phyloP scores from a whole-genome alignment of 2,888 invertebrate genomes.

The Tenthredo scrophulariae region DNA sequence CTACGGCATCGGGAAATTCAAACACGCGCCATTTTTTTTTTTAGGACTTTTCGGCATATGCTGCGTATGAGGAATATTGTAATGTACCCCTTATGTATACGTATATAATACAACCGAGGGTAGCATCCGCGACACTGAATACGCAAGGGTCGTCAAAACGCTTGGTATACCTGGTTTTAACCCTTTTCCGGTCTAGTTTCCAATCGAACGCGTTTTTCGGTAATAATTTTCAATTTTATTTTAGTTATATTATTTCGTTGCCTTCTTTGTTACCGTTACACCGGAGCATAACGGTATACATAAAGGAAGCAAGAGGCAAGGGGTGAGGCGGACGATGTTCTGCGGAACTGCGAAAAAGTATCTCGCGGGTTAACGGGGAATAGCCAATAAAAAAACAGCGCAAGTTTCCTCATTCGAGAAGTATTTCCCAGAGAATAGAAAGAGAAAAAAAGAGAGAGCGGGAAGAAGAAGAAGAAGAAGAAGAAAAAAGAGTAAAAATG shows the following conservation, averaged over 20 bases:
- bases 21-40: constrained; percentile 32
- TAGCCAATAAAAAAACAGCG: constrained; percentile 40
- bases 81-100: constrained; percentile 18
- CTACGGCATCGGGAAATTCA: not conserved
- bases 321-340: constrained; percentile 16
- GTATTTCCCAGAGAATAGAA: constrained; percentile 30
- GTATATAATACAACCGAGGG: constrained; percentile 20
- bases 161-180: constrained; percentile 61
- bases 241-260: constrained; percentile 42
- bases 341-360: constrained; percentile 45
- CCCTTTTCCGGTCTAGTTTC: constrained; percentile 63
- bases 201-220: constrained; percentile 63
- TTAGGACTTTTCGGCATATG: constrained; percentile 19
- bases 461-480: not conserved
- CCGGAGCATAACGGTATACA: constrained; percentile 32
- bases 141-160: constrained; percentile 24
- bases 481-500: not conserved
- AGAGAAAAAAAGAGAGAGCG: not conserved
- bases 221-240: constrained; percentile 61
- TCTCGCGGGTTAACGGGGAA: constrained; percentile 45
- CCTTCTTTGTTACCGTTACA: constrained; percentile 34
- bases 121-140: constrained; percentile 43
- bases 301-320: constrained; percentile 36
- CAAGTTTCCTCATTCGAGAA: constrained; percentile 49
- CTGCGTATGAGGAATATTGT: constrained; percentile 30